Conservation (phyloP, 2,888 invertebrate species). For the Andrena chrysosceles region DNA sequence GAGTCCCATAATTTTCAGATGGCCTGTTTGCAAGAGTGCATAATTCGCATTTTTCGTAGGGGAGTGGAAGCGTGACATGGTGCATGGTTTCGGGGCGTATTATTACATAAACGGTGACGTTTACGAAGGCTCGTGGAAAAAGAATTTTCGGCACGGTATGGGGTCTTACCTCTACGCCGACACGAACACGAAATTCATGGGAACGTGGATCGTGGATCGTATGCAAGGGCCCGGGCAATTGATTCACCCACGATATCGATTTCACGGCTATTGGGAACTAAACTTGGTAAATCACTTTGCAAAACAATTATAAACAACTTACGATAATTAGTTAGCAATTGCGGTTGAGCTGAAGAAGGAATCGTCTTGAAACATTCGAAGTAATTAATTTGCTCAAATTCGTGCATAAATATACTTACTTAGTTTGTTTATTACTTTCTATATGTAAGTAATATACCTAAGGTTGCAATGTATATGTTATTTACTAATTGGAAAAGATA, state of each 20-base stretch:
- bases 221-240: slow-evolving; percentile 92
- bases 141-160: slow-evolving; percentile 91
- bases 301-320: neutral
- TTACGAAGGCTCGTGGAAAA: slow-evolving; percentile 93
- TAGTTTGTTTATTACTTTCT: neutral
- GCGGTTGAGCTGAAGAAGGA: too few species aligned
- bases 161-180: slow-evolving; percentile 90
- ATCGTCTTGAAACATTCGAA: neutral
- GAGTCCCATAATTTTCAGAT: too few species aligned
- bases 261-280: slow-evolving; percentile 90
- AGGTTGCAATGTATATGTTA: neutral
- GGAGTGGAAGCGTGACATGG: slow-evolving; percentile 89
- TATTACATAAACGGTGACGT: slow-evolving; percentile 91
- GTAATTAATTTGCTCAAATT: neutral
- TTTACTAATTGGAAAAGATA: neutral
- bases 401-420: neutral
- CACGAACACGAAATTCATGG: slow-evolving; percentile 88
- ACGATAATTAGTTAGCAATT: too few species aligned
- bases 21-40: neutral
- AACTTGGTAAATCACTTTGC: slow-evolving; percentile 57
- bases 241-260: slow-evolving; percentile 88
- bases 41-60: slow-evolving; percentile 78
- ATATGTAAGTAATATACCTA: neutral
- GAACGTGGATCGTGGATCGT: slow-evolving; percentile 91
- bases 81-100: slow-evolving; percentile 92